These are phyloP conservation scores for Pseudomyrmex sp. DNA, from an alignment of 1,140 invertebrate genomes.

Conservation along the genomic window DNA sequence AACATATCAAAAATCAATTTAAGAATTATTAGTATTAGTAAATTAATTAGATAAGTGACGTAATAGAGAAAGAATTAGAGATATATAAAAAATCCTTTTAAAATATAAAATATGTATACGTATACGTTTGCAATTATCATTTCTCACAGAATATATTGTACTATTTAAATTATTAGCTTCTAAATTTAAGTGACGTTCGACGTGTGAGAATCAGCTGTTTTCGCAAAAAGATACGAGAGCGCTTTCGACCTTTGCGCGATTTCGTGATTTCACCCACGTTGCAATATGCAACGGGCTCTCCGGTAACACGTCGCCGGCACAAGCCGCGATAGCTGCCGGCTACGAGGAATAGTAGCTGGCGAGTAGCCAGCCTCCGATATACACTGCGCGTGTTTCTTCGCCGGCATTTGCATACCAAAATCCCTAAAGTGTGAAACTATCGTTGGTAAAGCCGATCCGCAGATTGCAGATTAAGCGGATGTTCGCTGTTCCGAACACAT, in stretches of 20 bases:
- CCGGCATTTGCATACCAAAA: conserved; percentile 78
- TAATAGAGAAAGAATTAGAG: no score
- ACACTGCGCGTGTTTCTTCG: conserved; percentile 78
- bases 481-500: conserved; percentile 56
- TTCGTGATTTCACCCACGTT: conserved; percentile 34
- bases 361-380: conserved; percentile 76
- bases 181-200: not conserved
- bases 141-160: no score
- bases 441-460: conserved; percentile 76
- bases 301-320: conserved; percentile 62
- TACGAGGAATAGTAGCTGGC: conserved; percentile 75
- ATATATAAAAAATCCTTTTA: no score
- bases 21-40: no score
- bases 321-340: conserved; percentile 59
- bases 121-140: no score
- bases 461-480: conserved; percentile 78
- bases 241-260: conserved; percentile 31
- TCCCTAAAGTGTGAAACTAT: conserved; percentile 81
- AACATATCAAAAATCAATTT: no score
- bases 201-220: conserved; percentile 6
- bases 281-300: conserved; percentile 53
- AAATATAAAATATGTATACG: no score
- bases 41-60: no score
- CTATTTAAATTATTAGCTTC: no score
- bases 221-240: not conserved